Conservation (phyloP, 2,113 vertebrate genomes). For the Hippolais icterina region DNA sequence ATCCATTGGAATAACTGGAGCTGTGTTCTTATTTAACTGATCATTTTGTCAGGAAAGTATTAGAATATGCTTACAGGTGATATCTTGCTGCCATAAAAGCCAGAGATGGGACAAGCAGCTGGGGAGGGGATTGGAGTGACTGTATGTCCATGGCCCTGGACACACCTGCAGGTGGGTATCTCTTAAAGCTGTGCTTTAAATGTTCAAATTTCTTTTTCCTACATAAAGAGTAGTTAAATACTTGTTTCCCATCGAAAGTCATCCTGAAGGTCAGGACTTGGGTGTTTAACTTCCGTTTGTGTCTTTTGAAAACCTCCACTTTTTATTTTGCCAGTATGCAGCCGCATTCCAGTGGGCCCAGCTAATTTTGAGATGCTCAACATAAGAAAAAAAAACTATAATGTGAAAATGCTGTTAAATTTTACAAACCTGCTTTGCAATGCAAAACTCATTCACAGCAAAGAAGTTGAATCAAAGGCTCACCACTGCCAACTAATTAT, state of each 20-base stretch:
- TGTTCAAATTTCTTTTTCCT: not conserved
- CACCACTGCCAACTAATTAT: not conserved
- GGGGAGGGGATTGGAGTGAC: not conserved
- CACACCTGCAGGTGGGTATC: not conserved
- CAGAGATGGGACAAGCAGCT: not conserved
- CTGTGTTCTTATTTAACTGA: not conserved
- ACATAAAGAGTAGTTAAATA: not conserved
- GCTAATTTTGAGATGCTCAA: not conserved
- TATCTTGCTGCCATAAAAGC: not conserved
- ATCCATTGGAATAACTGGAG: not conserved
- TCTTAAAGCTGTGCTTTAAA: not conserved
- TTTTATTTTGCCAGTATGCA: not conserved
- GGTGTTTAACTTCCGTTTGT: not conserved
- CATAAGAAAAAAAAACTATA: not conserved
- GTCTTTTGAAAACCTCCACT: not conserved
- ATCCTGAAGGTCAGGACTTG: not conserved
- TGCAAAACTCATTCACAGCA: constrained; percentile 18
- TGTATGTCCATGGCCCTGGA: not conserved
- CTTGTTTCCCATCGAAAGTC: not conserved
- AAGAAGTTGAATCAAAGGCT: constrained; percentile 10
- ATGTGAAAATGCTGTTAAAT: not conserved
- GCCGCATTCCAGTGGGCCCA: not conserved
- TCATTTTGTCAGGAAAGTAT: not conserved
- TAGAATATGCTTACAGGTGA: not conserved
- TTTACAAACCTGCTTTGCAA: constrained; percentile 27